Base-by-base conservation (phyloP, 2,888 invertebrate genomes). In the Heliconius hortense region DNA sequence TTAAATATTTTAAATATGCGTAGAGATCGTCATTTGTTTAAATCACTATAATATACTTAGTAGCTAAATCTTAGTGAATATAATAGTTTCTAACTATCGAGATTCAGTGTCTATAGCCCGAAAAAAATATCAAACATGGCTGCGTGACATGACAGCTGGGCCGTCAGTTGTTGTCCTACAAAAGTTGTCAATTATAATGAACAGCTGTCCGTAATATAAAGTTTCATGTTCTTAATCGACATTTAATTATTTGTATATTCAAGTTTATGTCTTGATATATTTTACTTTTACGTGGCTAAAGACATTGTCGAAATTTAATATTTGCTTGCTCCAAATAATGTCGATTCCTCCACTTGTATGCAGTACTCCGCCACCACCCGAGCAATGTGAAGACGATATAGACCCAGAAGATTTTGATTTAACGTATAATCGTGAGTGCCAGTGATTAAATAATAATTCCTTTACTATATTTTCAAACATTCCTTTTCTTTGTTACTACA, bases 321-420 rank as follows among this genome's bases (percentile, higher is more conserved):
- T 56, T 43, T 48, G 48, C 56, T 66, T 76, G 56, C 56, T 56
- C 15, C 74, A 71, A 80, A 92, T 83, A 83, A 95, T 95, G 95
- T 95, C 95, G 84, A 95, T 96, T 87, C 96, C 96, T 87, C 96
- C 96, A 79, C 91, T 96, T 82, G 95, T 96, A 82, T 95, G 96
- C 82, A 95, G 95, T 77, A 95, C 96, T 82, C 96, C 96, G 83
- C 96, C 96, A 79, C 96, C 96, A 77, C 93, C 95, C 77, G 95
- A 95, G 80, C 95, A 95, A 83, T 95, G 95, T 79, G 96, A 95
- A 75, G 95, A 95, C 78, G 95, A 95, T 77, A 95, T 95, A 85
- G 95, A 96, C 76, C 87, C 86, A 74, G 93, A 91, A 80, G 94
- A 94, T 80, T 94, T 91, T 81, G 93, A 91, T 84, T 82, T 93